Base-by-base conservation (phyloP, 2,888 invertebrate species). In the Helicoverpa assulta region DNA sequence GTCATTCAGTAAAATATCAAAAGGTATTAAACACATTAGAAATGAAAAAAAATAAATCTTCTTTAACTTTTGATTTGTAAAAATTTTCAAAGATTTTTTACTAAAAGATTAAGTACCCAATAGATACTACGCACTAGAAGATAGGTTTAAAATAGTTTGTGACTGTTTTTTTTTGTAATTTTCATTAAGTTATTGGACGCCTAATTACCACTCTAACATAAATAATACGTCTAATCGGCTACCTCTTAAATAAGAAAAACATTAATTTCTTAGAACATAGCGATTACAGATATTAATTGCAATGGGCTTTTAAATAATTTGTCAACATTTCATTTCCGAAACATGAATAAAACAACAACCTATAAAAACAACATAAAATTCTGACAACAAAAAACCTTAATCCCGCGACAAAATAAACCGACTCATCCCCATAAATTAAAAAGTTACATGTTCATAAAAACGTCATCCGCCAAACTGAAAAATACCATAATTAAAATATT, bases 401-500 rank as follows among this genome's bases (percentile, higher is more conserved):
- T 51, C 29, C 16, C 33, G 18, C 56, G 37, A 72, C 43, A 40
- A 10, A 12, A 51, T 70, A 52, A 73, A 58, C 71, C 40, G 58
- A 50, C 50, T 58, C 40, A 54, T 69, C 33, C 50, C 55, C 37
- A 70, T 65, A 77, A 56, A 77, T 72, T 60, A 67, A 67, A 68
- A 69, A 72, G 75, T 60, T 68, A 72, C 54, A 55, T 37, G 68
- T 55, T 67, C 66, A 67, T 69, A 57, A 67, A 70, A 67, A 54
- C 47, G 16, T 5, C 47, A 8, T 29, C 33, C 40, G 43, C 50
- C 40, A 61, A 76, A 74, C 67, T 54, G 59, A 69, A 68, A 68
- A 78, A 83, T 72, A 70, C 55, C 68, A 69, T 73, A 78, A 70
- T 81, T 83, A 81, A 83, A 78, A 72, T 73, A 76, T 82, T 67